Evolutionary conservation across 1,140 invertebrate genomes (phyloP).

Genomic region (Drosophila melanica): DNA sequence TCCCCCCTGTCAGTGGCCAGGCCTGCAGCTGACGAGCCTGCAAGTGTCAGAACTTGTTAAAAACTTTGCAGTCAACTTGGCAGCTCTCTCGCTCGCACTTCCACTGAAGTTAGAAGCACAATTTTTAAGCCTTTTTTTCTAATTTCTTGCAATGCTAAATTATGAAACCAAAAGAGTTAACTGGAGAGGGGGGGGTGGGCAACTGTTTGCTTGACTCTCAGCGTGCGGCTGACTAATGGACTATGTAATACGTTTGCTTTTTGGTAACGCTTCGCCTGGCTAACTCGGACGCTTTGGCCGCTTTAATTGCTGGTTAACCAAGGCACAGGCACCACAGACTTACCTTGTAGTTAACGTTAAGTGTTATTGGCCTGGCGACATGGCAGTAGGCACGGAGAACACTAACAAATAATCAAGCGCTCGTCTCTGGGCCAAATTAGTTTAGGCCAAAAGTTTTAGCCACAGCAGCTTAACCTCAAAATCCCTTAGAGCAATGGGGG

Average conservation of each 20-base stretch:
- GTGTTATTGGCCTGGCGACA: constrained; percentile 72
- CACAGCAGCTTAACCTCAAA: constrained; percentile 79
- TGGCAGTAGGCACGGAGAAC: constrained; percentile 34
- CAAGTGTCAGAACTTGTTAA: constrained; percentile 81
- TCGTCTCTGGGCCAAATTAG: constrained; percentile 70
- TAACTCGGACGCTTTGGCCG: constrained; percentile 32
- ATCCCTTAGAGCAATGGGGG: constrained; percentile 48
- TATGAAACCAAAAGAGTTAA: constrained; percentile 57
- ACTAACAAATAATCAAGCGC: constrained; percentile 72
- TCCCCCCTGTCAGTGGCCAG: not conserved
- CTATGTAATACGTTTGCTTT: constrained; percentile 67
- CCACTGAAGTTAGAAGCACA: not conserved
- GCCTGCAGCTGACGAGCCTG: constrained; percentile 44
- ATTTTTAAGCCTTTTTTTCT: constrained; percentile 9
- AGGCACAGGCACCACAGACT: constrained; percentile 8
- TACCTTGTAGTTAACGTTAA: constrained; percentile 61
- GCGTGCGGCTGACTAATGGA: constrained; percentile 59
- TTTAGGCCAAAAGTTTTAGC: constrained; percentile 81
- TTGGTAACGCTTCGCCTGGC: constrained; percentile 33
- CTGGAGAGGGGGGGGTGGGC: not conserved
- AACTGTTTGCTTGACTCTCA: constrained; percentile 24
- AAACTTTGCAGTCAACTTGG: constrained; percentile 76
- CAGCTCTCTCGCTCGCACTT: constrained; percentile 25
- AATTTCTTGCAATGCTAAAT: constrained; percentile 52
- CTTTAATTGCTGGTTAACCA: constrained; percentile 37